Evolutionary conservation across 2,113 vertebrate genomes (phyloP).

Genomic region (Willisornis vidua): DNA sequence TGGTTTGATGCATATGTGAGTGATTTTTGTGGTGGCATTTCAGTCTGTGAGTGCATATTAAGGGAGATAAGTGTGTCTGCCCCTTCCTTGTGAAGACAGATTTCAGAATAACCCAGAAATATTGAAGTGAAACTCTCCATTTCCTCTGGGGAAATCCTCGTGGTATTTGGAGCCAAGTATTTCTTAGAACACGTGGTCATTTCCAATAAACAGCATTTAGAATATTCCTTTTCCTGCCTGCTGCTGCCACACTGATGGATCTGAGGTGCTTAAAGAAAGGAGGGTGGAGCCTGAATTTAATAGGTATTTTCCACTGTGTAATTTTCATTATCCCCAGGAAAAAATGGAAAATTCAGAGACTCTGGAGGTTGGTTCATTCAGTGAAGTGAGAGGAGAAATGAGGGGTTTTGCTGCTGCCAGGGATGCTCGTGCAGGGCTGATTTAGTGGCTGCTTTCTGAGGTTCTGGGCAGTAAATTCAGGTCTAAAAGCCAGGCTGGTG

Average conservation of each 20-base stretch:
- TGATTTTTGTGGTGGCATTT: background rate
- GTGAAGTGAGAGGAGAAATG: accelerated
- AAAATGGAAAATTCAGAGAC: accelerated
- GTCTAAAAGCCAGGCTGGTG: accelerated
- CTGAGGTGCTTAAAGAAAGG: background rate
- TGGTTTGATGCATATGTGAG: background rate
- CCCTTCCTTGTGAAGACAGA: background rate
- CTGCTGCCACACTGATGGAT: background rate
- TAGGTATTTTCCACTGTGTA: background rate
- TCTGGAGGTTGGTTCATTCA: background rate
- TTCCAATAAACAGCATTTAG: background rate
- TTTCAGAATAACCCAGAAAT: background rate
- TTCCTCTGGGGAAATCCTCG: background rate
- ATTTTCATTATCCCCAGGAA: background rate
- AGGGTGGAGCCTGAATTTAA: background rate
- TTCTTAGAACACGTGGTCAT: background rate
- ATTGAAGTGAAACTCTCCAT: background rate
- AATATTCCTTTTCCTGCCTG: background rate
- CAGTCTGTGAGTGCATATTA: background rate
- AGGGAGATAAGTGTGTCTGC: background rate
- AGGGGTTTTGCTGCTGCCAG: background rate
- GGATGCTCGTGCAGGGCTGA: background rate
- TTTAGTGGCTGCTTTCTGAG: accelerated
- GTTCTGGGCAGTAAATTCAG: background rate
- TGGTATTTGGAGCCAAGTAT: background rate